Conservation (phyloP, 2,113 vertebrate genomes). For the Micromys minutus region DNA sequence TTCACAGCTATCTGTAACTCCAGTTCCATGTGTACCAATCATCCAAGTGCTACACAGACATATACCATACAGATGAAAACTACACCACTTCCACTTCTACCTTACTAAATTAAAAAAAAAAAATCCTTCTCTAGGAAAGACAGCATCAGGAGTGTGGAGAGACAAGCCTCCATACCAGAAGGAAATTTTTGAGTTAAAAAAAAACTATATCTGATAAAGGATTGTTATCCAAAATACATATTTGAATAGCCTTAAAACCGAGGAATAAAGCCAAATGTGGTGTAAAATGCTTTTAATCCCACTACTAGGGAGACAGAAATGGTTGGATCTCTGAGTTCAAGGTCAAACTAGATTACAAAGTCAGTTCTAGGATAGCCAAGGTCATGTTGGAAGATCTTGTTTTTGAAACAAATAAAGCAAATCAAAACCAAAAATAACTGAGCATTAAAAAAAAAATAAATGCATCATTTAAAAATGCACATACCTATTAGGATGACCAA, state of each 20-base stretch:
- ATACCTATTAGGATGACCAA: not conserved
- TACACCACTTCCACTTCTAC: not conserved
- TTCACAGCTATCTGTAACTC: not conserved
- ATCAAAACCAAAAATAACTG: not conserved
- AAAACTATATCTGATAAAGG: conserved; percentile 4
- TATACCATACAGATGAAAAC: not conserved
- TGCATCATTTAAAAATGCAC: not conserved
- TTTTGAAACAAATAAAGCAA: not conserved
- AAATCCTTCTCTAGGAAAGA: not conserved
- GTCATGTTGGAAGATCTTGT: not conserved
- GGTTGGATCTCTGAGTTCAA: not conserved
- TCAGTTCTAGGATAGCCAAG: not conserved
- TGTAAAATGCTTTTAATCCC: not conserved
- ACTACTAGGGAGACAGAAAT: too few species aligned
- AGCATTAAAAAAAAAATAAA: not conserved
- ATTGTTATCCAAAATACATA: not conserved
- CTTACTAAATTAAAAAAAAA: not conserved
- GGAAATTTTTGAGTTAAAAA: conserved; percentile 17
- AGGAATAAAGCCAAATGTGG: not conserved
- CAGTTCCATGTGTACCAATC: not conserved
- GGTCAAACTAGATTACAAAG: not conserved
- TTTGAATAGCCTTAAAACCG: not conserved
- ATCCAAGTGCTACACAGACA: not conserved
- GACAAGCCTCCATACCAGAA: not conserved
- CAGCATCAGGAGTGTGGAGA: not conserved